phyloP scores from a whole-genome alignment of 2,797 vertebrate genomes.

The Babyrousa celebensis region DNA sequence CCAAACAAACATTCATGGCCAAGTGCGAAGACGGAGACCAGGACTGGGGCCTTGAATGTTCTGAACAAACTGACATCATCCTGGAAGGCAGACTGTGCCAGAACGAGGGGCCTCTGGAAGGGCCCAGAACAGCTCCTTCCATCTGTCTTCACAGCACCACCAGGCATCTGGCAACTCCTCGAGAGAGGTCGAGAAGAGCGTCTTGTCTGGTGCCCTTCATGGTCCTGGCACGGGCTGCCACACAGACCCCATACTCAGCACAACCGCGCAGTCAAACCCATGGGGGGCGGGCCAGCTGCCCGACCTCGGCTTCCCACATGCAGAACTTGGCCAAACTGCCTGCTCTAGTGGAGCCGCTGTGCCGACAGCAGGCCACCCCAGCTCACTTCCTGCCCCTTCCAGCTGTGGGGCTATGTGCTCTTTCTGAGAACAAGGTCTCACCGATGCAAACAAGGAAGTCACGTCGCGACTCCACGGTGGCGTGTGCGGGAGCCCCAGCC shows the following conservation, averaged over 20 bases:
- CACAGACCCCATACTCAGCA: neutral
- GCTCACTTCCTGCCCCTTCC: neutral
- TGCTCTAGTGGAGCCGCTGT: neutral
- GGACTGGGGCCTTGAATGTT: neutral
- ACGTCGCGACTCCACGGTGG: accelerated
- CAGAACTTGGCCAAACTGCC: neutral
- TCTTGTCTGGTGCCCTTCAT: conserved; percentile 74
- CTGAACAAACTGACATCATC: neutral
- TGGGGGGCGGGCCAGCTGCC: conserved; percentile 43
- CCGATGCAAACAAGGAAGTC: conserved; percentile 5
- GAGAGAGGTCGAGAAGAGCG: conserved; percentile 57
- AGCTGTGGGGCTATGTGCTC: conserved; percentile 21
- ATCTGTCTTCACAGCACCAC: conserved; percentile 52
- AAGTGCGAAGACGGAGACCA: neutral
- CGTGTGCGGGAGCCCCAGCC: neutral
- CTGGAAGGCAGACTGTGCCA: conserved; percentile 27
- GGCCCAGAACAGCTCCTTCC: conserved; percentile 70
- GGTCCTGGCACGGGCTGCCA: conserved; percentile 64
- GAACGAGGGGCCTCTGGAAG: neutral
- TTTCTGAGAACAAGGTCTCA: conserved; percentile 53
- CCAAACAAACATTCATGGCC: neutral
- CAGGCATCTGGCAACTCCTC: conserved; percentile 66
- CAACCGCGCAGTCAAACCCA: neutral
- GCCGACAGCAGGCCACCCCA: neutral
- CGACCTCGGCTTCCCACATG: neutral